Evolutionary conservation across 1,140 invertebrate genomes (phyloP).

Genomic region (Papilio polyxenes): DNA sequence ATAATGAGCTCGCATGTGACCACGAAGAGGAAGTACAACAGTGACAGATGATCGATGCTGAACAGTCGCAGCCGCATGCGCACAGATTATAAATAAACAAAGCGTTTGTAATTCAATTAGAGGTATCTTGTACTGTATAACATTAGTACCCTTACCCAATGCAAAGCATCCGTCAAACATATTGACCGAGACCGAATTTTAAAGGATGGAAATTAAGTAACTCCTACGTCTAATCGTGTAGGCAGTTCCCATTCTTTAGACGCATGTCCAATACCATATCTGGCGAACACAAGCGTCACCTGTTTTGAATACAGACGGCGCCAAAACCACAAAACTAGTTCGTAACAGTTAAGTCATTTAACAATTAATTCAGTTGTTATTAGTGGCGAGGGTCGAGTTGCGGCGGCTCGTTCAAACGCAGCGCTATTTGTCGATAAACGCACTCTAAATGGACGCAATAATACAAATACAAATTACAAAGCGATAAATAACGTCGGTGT

Average conservation of each 20-base stretch:
- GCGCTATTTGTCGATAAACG: slow-evolving; percentile 62
- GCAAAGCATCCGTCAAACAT: slow-evolving; percentile 25
- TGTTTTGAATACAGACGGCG: slow-evolving; percentile 32
- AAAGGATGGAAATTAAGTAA: slow-evolving; percentile 26
- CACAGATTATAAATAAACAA: slow-evolving; percentile 35
- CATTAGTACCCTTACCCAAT: background rate
- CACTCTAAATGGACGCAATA: slow-evolving; percentile 66
- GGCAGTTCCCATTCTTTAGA: slow-evolving; percentile 25
- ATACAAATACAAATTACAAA: slow-evolving; percentile 76
- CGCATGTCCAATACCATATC: slow-evolving; percentile 22
- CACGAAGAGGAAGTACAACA: slow-evolving; percentile 57
- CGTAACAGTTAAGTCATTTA: slow-evolving; percentile 37
- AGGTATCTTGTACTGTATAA: slow-evolving; percentile 31
- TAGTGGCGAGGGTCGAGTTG: slow-evolving; percentile 33
- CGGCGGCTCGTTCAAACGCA: slow-evolving; percentile 52
- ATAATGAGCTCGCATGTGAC: slow-evolving; percentile 56
- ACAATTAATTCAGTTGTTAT: slow-evolving; percentile 38
- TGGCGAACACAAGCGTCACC: slow-evolving; percentile 18
- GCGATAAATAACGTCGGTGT: slow-evolving; percentile 69
- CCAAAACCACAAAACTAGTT: slow-evolving; percentile 32
- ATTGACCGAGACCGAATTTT: slow-evolving; percentile 27
- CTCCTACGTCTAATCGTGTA: slow-evolving; percentile 31
- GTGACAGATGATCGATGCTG: slow-evolving; percentile 65
- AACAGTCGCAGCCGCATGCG: slow-evolving; percentile 45
- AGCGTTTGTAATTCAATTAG: slow-evolving; percentile 39